Evolutionary conservation across 2,113 vertebrate species (phyloP).

Genomic region (Heloderma charlesbogerti): DNA sequence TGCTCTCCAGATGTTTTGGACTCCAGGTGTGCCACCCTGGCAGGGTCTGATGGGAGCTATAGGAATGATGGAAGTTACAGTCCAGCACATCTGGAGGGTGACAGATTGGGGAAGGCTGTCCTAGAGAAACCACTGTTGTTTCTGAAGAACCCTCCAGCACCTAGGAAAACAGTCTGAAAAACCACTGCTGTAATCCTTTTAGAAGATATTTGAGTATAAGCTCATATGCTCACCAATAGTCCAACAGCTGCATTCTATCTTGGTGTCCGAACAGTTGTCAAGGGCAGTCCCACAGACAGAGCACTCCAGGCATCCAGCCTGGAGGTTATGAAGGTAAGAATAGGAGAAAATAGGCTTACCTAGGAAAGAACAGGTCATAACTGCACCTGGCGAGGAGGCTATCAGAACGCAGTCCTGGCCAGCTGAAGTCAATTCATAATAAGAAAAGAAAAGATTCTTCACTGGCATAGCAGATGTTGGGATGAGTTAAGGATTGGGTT

Average conservation of each 20-base stretch:
- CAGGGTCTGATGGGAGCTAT: background rate
- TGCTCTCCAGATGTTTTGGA: too few species aligned
- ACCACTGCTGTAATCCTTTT: background rate
- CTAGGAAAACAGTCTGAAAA: background rate
- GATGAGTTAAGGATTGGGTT: background rate
- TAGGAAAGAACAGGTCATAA: background rate
- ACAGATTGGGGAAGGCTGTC: background rate
- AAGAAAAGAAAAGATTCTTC: background rate
- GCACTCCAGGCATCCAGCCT: background rate
- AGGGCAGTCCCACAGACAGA: background rate
- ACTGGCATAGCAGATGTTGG: background rate
- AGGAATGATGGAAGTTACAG: background rate
- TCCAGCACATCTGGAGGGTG: background rate
- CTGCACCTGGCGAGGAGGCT: background rate
- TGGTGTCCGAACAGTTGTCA: background rate
- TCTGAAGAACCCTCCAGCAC: background rate
- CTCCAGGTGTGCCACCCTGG: background rate
- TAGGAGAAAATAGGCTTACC: background rate
- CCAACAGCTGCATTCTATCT: background rate
- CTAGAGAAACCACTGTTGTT: background rate
- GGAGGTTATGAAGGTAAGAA: background rate
- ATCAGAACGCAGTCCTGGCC: background rate
- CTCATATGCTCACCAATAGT: background rate
- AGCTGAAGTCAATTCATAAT: background rate
- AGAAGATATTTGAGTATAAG: background rate